Percentiles rank a stretch among this genome's conserved stretches.
phyloP scores from a whole-genome alignment of 2,888 invertebrate species.

The Gortyna flavago region DNA sequence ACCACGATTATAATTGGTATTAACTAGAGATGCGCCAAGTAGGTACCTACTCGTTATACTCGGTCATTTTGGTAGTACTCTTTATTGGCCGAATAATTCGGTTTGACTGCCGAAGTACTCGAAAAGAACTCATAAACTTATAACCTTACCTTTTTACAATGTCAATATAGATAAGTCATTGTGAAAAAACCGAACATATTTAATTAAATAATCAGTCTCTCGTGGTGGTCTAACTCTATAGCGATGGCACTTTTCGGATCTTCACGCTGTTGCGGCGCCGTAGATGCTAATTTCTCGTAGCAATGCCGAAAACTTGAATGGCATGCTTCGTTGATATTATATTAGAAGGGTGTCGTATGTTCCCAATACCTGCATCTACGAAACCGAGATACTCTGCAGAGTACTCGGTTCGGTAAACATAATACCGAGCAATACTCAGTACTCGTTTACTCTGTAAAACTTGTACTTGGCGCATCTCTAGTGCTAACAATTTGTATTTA shows the following conservation, averaged over 20 bases:
- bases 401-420: neutral
- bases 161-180: neutral
- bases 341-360: neutral
- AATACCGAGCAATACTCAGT: neutral
- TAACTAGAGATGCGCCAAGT: neutral
- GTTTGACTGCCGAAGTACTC: neutral
- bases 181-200: neutral
- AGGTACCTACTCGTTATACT: too few species aligned
- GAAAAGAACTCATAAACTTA: neutral
- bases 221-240: neutral
- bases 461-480: neutral
- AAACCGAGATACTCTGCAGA: neutral
- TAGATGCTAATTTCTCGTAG: neutral
- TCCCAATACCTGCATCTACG: neutral
- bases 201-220: neutral
- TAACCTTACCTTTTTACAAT: neutral
- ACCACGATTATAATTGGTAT: constrained; percentile 9
- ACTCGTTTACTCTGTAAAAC: neutral
- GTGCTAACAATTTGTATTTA: constrained; percentile 15
- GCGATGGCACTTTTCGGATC: neutral
- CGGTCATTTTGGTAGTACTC: neutral
- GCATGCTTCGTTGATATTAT: neutral
- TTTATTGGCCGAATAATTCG: neutral
- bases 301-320: neutral
- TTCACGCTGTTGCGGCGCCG: neutral